Evolutionary conservation across 1,140 invertebrate species (phyloP), one percentile per base, ranked within the genome.

Genomic region (Latrodectus geometricus): DNA sequence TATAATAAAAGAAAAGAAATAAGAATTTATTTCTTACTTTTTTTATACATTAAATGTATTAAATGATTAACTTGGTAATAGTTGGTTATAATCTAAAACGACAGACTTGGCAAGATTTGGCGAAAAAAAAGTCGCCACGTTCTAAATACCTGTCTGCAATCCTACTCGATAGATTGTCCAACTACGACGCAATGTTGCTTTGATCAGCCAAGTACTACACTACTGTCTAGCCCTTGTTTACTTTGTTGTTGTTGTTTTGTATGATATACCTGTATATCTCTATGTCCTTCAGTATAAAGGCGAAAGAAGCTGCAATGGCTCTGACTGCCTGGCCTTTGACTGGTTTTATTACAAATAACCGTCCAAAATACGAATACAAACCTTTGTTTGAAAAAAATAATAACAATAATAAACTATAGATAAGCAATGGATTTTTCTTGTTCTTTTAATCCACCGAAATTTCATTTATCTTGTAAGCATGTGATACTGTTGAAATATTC

Each of bases 261-360:
- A 86, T 61, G 68, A 70, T 8, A n/a, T n/a, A n/a, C n/a, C n/a
- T n/a, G 77, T 74, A 74, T 86, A 66, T 77, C 70, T 70, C 61
- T 49, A 52, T 85, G 83, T 86, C 83, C 83, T 86, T 77, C 83
- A 69, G 83, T 78, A 61, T 76, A 73, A 81, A 86, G 83, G 83
- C 83, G 74, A 86, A 52, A 68, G 74, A 7, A 72, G 75, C 83
- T 72, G 75, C 21, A 5, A 56, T 21, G 68, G 83, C 75, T 86
- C 65, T 56, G 14, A n/a, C 20, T 61, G 83, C 83, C 75, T 86
- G 83, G 83, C 83, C 83, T 86, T 86, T 78, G 75, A 86, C 74
- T 86, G 83, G 83, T 86, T 86, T 86, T 78, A 77, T 86, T 86
- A 86, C 75, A 86, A 77, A 78, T 78, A 66, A 86, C 83, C 83